Percentiles rank a stretch among this genome's conserved stretches.
phyloP scores from a whole-genome alignment of 2,113 vertebrate genomes.

The Odocoileus virginianus region DNA sequence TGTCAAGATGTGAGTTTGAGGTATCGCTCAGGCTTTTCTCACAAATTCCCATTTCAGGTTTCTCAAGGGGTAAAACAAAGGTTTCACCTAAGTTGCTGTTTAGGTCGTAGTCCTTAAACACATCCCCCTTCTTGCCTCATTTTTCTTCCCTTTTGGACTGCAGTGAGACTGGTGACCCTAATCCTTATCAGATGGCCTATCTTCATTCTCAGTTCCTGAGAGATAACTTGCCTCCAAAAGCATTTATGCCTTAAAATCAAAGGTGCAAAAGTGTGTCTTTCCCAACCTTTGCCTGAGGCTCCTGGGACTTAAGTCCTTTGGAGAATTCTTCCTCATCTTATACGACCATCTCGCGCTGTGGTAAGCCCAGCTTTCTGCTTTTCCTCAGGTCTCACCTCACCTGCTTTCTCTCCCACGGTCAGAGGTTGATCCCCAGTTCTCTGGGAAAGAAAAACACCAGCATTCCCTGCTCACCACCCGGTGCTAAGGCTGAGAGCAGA shows the following conservation, averaged over 20 bases:
- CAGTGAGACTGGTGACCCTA: neutral
- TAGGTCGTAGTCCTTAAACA: neutral
- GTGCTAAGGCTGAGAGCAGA: neutral
- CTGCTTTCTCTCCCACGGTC: neutral
- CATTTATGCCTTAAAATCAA: neutral
- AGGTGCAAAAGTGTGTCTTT: neutral
- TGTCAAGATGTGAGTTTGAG: conserved; percentile 38
- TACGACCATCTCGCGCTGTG: neutral
- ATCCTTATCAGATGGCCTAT: neutral
- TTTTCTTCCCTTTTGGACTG: conserved; percentile 38
- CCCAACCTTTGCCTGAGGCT: neutral
- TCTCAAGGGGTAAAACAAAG: neutral
- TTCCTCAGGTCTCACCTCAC: neutral
- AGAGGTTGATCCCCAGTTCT: neutral
- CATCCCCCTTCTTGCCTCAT: neutral
- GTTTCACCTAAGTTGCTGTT: neutral
- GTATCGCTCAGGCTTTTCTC: conserved; percentile 42
- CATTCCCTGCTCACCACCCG: neutral
- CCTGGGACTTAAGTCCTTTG: neutral
- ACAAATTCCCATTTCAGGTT: neutral
- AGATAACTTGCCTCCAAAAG: neutral
- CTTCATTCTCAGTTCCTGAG: neutral
- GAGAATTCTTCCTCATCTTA: neutral
- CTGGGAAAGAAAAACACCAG: neutral
- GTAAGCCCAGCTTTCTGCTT: neutral